A percentile compares a stretch with the other conserved stretches of the same genome.
Conservation (phyloP, 2,888 invertebrate genomes). For the Tiliacea citrago region DNA sequence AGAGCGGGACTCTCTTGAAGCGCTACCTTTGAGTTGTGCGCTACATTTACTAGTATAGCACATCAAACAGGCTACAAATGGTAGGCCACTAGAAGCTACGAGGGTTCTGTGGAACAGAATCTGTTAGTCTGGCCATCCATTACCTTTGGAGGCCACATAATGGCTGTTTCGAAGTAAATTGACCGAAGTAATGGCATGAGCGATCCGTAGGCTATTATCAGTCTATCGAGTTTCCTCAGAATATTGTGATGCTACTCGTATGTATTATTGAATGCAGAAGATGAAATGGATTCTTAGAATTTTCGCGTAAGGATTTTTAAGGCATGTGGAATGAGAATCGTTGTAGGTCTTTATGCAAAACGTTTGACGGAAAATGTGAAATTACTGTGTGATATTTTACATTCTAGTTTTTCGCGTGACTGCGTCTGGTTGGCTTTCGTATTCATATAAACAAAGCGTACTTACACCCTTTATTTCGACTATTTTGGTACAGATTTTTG, state of each 20-base stretch:
- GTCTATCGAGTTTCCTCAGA: conserved; percentile 23
- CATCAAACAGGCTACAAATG: conserved; percentile 6
- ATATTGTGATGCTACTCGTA: neutral
- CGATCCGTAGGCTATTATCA: conserved; percentile 8
- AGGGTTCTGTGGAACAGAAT: conserved; percentile 6
- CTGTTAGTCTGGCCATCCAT: conserved; percentile 38
- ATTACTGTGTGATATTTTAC: neutral
- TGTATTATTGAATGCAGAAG: neutral
- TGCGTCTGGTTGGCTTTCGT: neutral
- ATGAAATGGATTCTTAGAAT: neutral
- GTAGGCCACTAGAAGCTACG: neutral
- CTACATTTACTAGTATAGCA: too few species aligned
- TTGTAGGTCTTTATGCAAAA: too few species aligned
- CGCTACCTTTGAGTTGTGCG: too few species aligned
- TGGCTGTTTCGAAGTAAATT: conserved; percentile 46
- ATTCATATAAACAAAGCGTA: neutral
- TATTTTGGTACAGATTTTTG: neutral
- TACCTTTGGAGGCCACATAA: conserved; percentile 36
- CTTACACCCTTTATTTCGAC: neutral
- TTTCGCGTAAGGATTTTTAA: neutral
- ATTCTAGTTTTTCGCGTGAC: neutral
- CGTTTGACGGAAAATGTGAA: neutral
- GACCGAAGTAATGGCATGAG: conserved; percentile 46
- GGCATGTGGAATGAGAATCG: neutral
- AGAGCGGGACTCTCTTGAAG: too few species aligned